Evolutionary conservation across 2,888 invertebrate genomes (phyloP), one percentile per base, ranked within the genome.

Genomic region (Ommatoiulus sabulosus): DNA sequence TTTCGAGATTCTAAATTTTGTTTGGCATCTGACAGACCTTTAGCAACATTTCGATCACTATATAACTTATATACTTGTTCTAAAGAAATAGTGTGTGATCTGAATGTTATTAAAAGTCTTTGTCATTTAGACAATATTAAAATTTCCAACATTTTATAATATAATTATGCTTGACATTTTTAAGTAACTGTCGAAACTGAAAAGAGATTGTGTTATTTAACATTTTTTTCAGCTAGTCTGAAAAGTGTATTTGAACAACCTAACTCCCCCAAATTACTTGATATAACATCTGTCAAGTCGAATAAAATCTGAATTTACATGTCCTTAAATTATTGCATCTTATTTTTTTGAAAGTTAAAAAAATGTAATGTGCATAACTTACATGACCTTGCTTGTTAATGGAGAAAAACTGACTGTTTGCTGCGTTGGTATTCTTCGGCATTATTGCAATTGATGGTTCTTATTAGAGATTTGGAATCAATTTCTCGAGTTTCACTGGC

Each of bases 281-380:
- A 63, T 46, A 46, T 63, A 15, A 5, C 20, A 20, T 8, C 20
- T 20, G 20, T 63, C 63, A 15, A 63, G 63, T n/a, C 5, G 20
- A 63, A 63, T 63, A 63, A 63, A 63, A 63, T 63, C 20, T 63
- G 20, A n/a, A 63, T 63, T 63, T 63, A 63, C n/a, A 63, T 63
- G 63, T 63, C 63, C 8, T 63, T 63, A n/a, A n/a, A n/a, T n/a
- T 63, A 20, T n/a, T 20, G 63, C 8, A 6, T 63, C 20, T 63
- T 20, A 20, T 63, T 4, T 63, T n/a, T 63, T 63, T n/a, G n/a
- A 63, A 63, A 63, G 20, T 63, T 8, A n/a, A 46, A 10, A 46
- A 46, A 46, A 46, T 46, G 46, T 46, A 10, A 46, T 12, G 12
- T 46, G 12, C 46, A 46, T n/a, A n/a, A n/a, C n/a, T n/a, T n/a